Base-by-base conservation (phyloP, 2,113 vertebrate genomes). In the Monopterus albus region DNA sequence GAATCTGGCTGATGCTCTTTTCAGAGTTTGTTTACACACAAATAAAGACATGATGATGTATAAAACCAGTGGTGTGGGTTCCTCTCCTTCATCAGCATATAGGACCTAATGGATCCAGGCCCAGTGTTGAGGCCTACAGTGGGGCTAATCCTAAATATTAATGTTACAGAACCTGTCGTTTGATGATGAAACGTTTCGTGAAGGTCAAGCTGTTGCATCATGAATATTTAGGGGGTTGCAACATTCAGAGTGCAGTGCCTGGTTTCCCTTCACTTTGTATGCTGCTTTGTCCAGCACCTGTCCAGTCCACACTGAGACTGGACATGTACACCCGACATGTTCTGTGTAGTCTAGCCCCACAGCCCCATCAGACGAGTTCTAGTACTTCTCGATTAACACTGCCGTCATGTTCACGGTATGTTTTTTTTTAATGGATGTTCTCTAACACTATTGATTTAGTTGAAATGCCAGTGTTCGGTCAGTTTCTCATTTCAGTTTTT, bases 1-100 rank as follows among this genome's bases (percentile, higher is more conserved):
- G 57, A 85, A 72, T 78, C 72, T 79, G 88, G 83, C 87, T 89
- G 81, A 87, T 68, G 79, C 86, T 90, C 87, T 87, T 85, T 76
- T 91, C 77, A 81, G 87, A 91, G 80, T 90, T 91, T 90, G 91
- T 93, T 93, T 93, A 92, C 91, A 91, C 82, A 75, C 81, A 66
- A 91, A 91, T 91, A 90, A 91, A 92, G 90, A 91, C 83, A 82
- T 89, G 79, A 89, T 78, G 84, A 87, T 73, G 77, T 81, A 83
- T 43, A 61, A 81, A 64, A 58, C 2, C 0, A 14, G 26, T 2
- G 12, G n/a, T 7, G 0, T 35, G 70, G 39, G 3, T 45, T 62
- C 0, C 42, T 59, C 56, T 51, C 42, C 23, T 72, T 66, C 4
- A 15, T 26, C 28, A 17, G 1, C 26, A 14, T 11, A 23, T 8